A percentile compares a stretch with the other conserved stretches of the same genome.
Conservation (phyloP, 2,888 invertebrate species). For the Sclerodermus sp. region DNA sequence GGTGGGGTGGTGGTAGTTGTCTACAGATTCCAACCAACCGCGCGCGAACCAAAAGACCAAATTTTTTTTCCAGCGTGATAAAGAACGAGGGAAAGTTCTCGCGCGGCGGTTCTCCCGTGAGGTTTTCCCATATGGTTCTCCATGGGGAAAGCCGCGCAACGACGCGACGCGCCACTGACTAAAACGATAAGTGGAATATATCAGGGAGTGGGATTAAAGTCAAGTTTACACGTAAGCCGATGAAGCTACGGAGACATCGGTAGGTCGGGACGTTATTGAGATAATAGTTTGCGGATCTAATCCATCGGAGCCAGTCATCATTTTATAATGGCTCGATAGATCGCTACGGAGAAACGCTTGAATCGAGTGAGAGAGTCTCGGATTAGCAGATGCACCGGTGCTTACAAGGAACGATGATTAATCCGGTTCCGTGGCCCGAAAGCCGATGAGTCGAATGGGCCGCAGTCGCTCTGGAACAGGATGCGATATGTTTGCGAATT, state of each 20-base stretch:
- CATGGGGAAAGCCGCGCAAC: too few relatives aligned
- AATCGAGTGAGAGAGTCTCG: slow-evolving; percentile 22
- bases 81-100: too few relatives aligned
- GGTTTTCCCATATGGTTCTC: too few relatives aligned
- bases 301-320: slow-evolving; percentile 13
- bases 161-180: too few relatives aligned
- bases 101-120: too few relatives aligned
- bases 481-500: slow-evolving; percentile 27
- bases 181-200: too few relatives aligned
- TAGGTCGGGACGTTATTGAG: background rate
- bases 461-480: slow-evolving; percentile 18
- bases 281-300: slow-evolving; percentile 22
- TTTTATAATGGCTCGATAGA: slow-evolving; percentile 22
- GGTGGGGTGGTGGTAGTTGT: too few relatives aligned
- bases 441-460: slow-evolving; percentile 26
- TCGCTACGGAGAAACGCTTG: slow-evolving; percentile 20
- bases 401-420: slow-evolving; percentile 24
- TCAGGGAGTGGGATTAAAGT: too few relatives aligned
- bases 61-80: too few relatives aligned
- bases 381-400: slow-evolving; percentile 27
- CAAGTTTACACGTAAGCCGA: background rate
- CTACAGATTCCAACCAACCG: too few relatives aligned
- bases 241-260: background rate
- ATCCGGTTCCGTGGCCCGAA: slow-evolving; percentile 24
- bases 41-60: too few relatives aligned